Conservation (phyloP, 1,140 invertebrate species). For the Aphaenogaster ashmeadi region DNA sequence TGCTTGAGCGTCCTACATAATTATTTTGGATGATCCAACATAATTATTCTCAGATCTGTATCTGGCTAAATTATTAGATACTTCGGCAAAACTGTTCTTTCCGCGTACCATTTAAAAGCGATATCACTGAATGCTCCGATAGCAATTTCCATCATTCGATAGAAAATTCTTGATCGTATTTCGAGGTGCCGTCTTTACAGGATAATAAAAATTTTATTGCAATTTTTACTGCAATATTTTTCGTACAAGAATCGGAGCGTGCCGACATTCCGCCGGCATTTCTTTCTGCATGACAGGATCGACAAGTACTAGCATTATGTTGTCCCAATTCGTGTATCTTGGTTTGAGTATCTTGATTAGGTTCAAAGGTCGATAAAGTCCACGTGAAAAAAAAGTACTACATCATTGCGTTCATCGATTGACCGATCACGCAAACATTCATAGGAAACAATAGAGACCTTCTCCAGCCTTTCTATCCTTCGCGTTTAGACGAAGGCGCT, state of each 20-base stretch:
- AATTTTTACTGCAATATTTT: neutral
- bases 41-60: too few relatives aligned
- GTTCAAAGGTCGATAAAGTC: constrained; percentile 43
- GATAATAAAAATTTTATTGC: neutral
- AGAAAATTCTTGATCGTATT: neutral
- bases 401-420: constrained; percentile 28
- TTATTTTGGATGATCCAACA: too few relatives aligned
- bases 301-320: neutral
- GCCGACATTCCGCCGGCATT: neutral
- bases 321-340: constrained; percentile 30
- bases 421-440: constrained; percentile 41
- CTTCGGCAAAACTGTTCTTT: too few relatives aligned
- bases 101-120: too few relatives aligned
- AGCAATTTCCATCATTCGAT: neutral
- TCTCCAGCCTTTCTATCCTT: neutral
- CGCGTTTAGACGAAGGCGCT: neutral
- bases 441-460: constrained; percentile 28
- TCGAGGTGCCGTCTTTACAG: neutral
- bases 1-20: too few relatives aligned
- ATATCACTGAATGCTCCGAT: neutral
- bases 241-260: neutral
- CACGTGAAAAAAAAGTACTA: constrained; percentile 35
- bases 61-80: too few relatives aligned
- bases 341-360: neutral
- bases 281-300: neutral